These are phyloP conservation scores for Automeris io DNA, from an alignment of 2,888 invertebrate genomes.

Conservation along the genomic window DNA sequence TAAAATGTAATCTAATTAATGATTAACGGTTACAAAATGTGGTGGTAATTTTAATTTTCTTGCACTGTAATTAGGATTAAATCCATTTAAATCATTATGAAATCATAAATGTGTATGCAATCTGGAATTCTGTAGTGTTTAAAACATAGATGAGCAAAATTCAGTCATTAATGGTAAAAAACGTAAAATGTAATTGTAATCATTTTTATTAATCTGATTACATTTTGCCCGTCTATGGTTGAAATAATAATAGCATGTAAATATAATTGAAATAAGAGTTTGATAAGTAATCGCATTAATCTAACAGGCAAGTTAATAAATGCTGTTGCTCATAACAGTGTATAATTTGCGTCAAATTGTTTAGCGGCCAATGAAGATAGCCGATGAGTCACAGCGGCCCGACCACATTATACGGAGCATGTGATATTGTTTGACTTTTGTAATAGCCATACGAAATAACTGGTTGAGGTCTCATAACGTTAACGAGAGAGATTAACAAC, in stretches of 20 bases:
- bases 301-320: slow-evolving; percentile 65
- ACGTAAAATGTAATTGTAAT: too few species aligned
- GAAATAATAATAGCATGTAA: slow-evolving; percentile 53
- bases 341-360: slow-evolving; percentile 73
- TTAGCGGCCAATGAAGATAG: slow-evolving; percentile 62
- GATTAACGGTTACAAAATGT: too few species aligned
- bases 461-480: slow-evolving; percentile 49
- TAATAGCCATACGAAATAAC: slow-evolving; percentile 62
- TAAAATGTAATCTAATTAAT: too few species aligned
- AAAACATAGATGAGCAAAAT: too few species aligned
- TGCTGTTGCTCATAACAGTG: slow-evolving; percentile 56
- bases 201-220: too few species aligned
- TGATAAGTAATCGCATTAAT: slow-evolving; percentile 72
- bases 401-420: slow-evolving; percentile 42
- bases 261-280: slow-evolving; percentile 67
- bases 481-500: slow-evolving; percentile 55
- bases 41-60: too few species aligned
- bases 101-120: too few species aligned
- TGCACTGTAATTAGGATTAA: too few species aligned
- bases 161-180: too few species aligned
- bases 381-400: slow-evolving; percentile 43
- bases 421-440: slow-evolving; percentile 66
- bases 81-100: too few species aligned
- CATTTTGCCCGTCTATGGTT: too few species aligned
- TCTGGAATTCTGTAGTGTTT: too few species aligned